Base-by-base conservation (phyloP, 2,113 vertebrate genomes). In the Ciconia stormi region DNA sequence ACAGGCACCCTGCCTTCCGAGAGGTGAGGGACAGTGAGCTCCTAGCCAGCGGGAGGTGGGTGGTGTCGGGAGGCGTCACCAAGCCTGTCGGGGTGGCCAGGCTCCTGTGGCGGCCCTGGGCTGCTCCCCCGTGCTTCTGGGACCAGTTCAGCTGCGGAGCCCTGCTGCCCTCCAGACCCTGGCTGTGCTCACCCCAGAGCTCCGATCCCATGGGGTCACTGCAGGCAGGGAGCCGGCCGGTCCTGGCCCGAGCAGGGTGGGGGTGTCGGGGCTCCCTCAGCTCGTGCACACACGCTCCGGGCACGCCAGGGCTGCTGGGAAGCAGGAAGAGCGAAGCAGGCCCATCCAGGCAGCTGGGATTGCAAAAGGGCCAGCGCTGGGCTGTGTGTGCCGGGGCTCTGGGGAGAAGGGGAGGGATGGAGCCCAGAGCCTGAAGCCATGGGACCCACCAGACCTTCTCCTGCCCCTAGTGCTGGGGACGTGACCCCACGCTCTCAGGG, bases 251-350 rank as follows among this genome's bases (percentile, higher is more conserved):
- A 49, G 70, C 1, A 0, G 18, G 17, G 11, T 27, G 29, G 40
- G 59, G 36, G 6, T 78, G 71, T 34, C 0, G 0, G 42, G 69
- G 53, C 61, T 89, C 56, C 67, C 65, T 26, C 63, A n/a, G 32
- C 38, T 44, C 0, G 0, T 47, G 29, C 44, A 50, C n/a, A n/a
- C 15, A 40, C 3, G 1, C 8, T 84, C 44, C 49, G 1, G 0
- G 69, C 63, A 6, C 18, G 67, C 44, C 90, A 9, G n/a, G 40
- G 30, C 80, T 95, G 55, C 76, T 1, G 8, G 67, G 83, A 88
- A 95, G 58, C 0, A 3, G 86, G 86, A 91, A 69, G 50, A 92
- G 71, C 0, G 0, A 77, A 65, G 30, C 67, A 56, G 36, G 7
- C 78, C 23, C 18, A 4, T 87, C 50, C 73, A 13, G 63, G 81